These are phyloP conservation scores for Aspidiotus rigidus DNA, from an alignment of 2,888 invertebrate species.

Conservation along the genomic window DNA sequence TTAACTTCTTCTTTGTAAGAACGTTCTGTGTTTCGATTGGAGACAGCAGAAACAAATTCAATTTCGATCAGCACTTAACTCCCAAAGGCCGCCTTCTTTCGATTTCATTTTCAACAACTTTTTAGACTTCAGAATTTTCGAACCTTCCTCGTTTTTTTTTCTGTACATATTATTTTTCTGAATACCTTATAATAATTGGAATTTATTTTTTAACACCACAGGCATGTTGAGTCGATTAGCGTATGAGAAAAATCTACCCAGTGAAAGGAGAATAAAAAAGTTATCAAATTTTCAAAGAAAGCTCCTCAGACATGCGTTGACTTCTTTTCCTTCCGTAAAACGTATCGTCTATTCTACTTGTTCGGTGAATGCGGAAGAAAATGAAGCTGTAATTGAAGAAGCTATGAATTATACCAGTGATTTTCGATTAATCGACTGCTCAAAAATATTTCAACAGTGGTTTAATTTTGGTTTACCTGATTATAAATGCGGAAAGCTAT, in stretches of 20 bases:
- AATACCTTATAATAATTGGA: background rate
- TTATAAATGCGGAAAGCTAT: slow-evolving; percentile 59
- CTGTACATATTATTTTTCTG: too few relatives aligned
- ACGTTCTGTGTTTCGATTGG: too few relatives aligned
- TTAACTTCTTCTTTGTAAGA: too few relatives aligned
- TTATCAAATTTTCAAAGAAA: slow-evolving; percentile 71
- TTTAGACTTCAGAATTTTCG: too few relatives aligned
- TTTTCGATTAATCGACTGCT: slow-evolving; percentile 37
- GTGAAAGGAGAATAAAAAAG: slow-evolving; percentile 52
- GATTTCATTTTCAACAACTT: too few relatives aligned
- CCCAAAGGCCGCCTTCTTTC: too few relatives aligned
- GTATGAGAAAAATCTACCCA: slow-evolving; percentile 45
- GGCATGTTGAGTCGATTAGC: slow-evolving; percentile 52
- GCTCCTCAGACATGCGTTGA: slow-evolving; percentile 76
- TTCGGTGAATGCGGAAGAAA: slow-evolving; percentile 79
- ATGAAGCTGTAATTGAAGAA: slow-evolving; percentile 78
- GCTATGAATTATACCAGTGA: slow-evolving; percentile 48
- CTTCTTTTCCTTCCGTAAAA: slow-evolving; percentile 69
- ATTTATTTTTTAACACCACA: slow-evolving; percentile 38
- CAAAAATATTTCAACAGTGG: slow-evolving; percentile 35
- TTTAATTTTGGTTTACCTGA: slow-evolving; percentile 49
- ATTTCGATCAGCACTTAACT: too few relatives aligned
- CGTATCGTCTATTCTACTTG: slow-evolving; percentile 94
- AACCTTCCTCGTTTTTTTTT: too few relatives aligned
- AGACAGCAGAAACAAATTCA: too few relatives aligned